Base-by-base conservation (phyloP, 2,797 vertebrate genomes). In the Mus caroli region DNA sequence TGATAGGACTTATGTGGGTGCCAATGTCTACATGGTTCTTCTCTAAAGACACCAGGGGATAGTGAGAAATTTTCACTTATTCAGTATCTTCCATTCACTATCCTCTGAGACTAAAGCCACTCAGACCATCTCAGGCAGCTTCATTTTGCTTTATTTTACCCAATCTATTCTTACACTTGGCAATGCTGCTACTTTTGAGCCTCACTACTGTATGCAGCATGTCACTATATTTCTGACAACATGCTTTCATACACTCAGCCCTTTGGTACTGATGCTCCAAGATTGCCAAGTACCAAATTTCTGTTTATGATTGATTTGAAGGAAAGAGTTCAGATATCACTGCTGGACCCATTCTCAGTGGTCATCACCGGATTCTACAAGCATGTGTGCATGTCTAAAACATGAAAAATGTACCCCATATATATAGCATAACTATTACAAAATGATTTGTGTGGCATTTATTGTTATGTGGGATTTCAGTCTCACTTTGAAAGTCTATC, bases 71-170 rank as follows among this genome's bases (percentile, higher is more conserved):
- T 46, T 58, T 34, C 80, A 75, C 37, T 87, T 46, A 22, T 19
- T 26, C 62, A 75, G 71, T 13, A 67, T 7, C 7, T 26, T 22
- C 71, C 56, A 31, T 3, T 79, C 50, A 90, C 50, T 94, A 43
- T 91, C 80, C 14, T 56, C 87, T 7, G 58, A 94, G 78, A 34
- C n/a, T 34, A 95, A 71, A 82, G 78, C 87, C 17, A 52, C 34
- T 64, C 83, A 82, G 24, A 94, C 50, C 13, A n/a, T 95, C 58
- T 52, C 73, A 50, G 77, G 31, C 56, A 76, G 58, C 22, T 95
- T 96, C 58, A 88, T 76, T 94, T 56, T 75, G 15, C 85, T 95
- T 91, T 94, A 94, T 89, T 80, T 90, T 5, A 58, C 31, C 64
- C 86, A 86, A 82, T 91, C 71, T 54, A 1, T 85, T 3, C 17